phyloP scores from a whole-genome alignment of 2,113 vertebrate genomes.

The Alectura lathami region DNA sequence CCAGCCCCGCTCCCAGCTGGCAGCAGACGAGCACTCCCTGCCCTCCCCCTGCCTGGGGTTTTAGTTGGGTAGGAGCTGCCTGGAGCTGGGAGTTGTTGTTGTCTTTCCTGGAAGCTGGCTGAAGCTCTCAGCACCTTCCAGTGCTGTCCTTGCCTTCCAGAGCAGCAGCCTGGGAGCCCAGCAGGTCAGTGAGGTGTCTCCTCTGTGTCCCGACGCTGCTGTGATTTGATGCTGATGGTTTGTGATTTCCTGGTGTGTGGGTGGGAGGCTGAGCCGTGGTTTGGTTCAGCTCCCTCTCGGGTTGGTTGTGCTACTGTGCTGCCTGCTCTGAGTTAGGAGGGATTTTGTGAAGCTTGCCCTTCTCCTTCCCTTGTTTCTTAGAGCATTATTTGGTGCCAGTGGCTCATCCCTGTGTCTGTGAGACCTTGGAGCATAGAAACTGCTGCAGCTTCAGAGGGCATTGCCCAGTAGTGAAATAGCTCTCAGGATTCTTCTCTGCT shows the following conservation, averaged over 20 bases:
- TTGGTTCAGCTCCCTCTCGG: background rate
- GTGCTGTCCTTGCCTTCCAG: accelerated
- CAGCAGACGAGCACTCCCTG: accelerated
- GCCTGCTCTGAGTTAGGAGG: background rate
- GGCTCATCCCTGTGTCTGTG: background rate
- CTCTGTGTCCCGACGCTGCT: background rate
- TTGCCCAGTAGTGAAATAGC: background rate
- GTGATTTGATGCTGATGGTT: background rate
- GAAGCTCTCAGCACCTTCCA: background rate
- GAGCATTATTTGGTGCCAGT: background rate
- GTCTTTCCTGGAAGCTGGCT: background rate
- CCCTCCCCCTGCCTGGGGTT: accelerated
- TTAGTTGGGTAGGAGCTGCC: background rate
- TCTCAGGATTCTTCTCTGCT: accelerated
- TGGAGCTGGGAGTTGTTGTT: background rate
- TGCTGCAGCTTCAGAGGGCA: background rate
- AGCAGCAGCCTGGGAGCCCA: background rate
- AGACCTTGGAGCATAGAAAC: background rate
- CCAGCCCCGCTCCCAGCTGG: background rate
- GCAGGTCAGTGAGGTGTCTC: background rate
- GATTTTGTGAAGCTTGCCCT: background rate
- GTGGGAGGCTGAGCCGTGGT: background rate
- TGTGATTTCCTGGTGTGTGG: background rate
- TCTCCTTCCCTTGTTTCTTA: background rate
- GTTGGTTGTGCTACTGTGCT: background rate